Conservation (phyloP, 1,140 invertebrate species). For the Dolichoris vasculosae region DNA sequence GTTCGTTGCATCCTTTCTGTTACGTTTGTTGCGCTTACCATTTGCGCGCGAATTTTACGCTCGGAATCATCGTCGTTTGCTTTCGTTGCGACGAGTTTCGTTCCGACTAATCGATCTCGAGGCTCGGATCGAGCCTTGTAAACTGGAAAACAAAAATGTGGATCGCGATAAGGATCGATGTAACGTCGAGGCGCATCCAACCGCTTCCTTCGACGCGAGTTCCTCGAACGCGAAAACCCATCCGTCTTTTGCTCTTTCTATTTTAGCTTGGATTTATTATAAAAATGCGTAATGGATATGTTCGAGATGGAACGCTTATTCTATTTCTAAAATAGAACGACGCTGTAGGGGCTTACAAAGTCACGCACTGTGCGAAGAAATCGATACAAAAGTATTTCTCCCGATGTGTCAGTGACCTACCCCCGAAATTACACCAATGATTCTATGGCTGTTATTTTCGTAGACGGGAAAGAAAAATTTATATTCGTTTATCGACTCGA, state of each 20-base stretch:
- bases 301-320: neutral
- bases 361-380: constrained; percentile 44
- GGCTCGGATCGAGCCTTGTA: no score
- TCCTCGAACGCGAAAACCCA: neutral
- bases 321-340: constrained; percentile 13
- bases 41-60: no score
- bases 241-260: neutral
- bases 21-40: no score
- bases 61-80: no score
- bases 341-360: neutral
- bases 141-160: no score
- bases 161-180: no score
- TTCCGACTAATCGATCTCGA: no score
- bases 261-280: neutral
- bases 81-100: no score
- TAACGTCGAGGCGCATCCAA: no score
- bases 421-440: constrained; percentile 29
- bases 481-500: neutral
- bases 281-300: neutral
- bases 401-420: constrained; percentile 57
- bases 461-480: neutral
- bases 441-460: neutral
- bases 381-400: constrained; percentile 54
- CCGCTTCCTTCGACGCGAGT: no score
- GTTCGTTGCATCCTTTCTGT: no score